Base-by-base conservation (phyloP, 2,113 vertebrate species). In the Etheostoma spectabile region DNA sequence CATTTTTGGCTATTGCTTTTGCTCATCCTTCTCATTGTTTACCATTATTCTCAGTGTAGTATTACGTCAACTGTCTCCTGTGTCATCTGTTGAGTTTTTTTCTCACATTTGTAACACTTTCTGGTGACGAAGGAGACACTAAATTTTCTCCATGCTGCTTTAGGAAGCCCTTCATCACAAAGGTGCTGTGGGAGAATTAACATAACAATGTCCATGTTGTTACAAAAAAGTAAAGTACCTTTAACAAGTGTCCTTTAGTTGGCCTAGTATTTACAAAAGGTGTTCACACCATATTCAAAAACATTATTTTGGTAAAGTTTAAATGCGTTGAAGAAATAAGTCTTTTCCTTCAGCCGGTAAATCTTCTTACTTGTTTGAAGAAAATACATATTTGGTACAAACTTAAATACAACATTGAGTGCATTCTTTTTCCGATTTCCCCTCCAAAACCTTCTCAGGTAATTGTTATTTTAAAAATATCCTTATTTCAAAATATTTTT, bases 11-110 rank as follows among this genome's bases (percentile, higher is more conserved):
- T 27, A 0, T 83, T 86, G 80, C 49, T 57, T 79, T 78, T 49
- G 35, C 76, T 90, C 85, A 68, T 4, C 70, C n/a, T 72, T 21
- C 14, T 88, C 69, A 52, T 11, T 72, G 80, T 91, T 90, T 85
- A 83, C 65, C 61, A 77, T 85, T 42, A 14, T n/a, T 70, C 63
- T 80, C 38, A 16, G 16, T 24, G 38, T 83, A 49, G 67, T 55
- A 66, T 24, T 74, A 62, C 62, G 57, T 57, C n/a, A 21, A 3
- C 57, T 46, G 46, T 85, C 74, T 55, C 49, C 57, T 38, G 76
- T 69, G 67, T 74, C 46, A 46, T 74, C 35, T 73, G 57, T 53
- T 18, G 30, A 35, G 2, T n/a, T 51, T 24, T 49, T 77, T 49
- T 55, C n/a, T 83, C 77, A 69, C 65, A 65, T 55, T 53, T 70